Conservation (phyloP, 2,113 vertebrate species). For the Saguinus midas region DNA sequence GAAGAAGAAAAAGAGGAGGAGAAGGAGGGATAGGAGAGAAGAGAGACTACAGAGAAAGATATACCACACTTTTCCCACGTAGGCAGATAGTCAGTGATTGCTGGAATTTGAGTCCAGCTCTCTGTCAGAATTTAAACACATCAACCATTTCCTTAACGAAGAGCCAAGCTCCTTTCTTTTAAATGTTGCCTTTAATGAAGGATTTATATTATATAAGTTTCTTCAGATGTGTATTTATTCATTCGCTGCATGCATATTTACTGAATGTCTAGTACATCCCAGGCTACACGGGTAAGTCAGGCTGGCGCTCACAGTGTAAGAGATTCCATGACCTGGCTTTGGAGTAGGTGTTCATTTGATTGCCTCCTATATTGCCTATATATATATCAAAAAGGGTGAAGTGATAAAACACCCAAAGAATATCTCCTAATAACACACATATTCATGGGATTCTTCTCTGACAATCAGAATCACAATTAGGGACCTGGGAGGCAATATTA, state of each 20-base stretch:
- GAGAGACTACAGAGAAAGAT: rapidly evolving
- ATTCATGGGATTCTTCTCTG: background rate
- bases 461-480: background rate
- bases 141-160: background rate
- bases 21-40: no score
- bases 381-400: background rate
- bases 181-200: background rate
- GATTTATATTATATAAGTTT: background rate
- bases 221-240: background rate
- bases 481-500: background rate
- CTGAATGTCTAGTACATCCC: no score
- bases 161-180: background rate
- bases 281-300: background rate
- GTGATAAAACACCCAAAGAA: background rate
- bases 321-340: background rate
- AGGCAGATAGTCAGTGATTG: no score
- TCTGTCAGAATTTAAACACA: background rate
- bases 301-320: rapidly evolving
- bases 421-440: background rate
- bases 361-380: background rate
- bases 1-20: background rate
- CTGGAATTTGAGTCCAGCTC: background rate
- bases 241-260: background rate
- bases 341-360: background rate
- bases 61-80: rapidly evolving